Evolutionary conservation across 1,140 invertebrate genomes (phyloP), one percentile per base, ranked within the genome.

Genomic region (Aphelinus certus): DNA sequence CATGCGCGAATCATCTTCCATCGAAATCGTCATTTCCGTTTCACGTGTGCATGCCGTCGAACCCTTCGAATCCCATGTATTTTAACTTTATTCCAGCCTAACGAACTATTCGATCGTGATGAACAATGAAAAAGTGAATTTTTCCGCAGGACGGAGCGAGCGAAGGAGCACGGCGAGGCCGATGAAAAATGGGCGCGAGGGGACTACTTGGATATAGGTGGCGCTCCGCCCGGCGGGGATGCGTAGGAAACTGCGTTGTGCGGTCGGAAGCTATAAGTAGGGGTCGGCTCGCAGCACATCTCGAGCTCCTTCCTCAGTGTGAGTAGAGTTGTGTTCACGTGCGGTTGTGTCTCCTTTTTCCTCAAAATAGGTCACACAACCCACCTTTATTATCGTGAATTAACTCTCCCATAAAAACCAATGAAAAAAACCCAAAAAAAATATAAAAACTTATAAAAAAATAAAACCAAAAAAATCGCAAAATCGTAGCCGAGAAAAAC

Each of bases 361-460:
- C 79, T 78, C 79, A 67, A 85, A 89, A 90, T 90, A 92, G 92
- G 92, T 92, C 91, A 93, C 93, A 94, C 93, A 94, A 94, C 92
- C 92, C 92, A 93, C 91, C 88, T 88, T 87, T 89, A 91, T 91
- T 67, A 76, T 92, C 90, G 91, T 92, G 91, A 91, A 91, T 90
- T 92, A 93, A 93, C 91, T 90, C 90, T 90, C 88, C 89, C 91
- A 92, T 92, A 93, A 93, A 92, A 89, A 89, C 86, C 88, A 89
- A 83, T 79, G 72, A 83, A 90, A 92, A 92, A 91, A 89, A 84
- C 83, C 87, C 90, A 92, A 92, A 92, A 84, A 80, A 88, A 87
- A 83, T 82, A 80, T 79, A 82, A 87, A 88, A 88, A 88, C 66
- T 71, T 68, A 67, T 57, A 77, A 86, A 85, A 85, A 81, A 77